Percentiles rank a stretch among this genome's conserved stretches.
Evolutionary conservation across 2,797 vertebrate genomes (phyloP).

Genomic region (Lagothrix lagotricha): DNA sequence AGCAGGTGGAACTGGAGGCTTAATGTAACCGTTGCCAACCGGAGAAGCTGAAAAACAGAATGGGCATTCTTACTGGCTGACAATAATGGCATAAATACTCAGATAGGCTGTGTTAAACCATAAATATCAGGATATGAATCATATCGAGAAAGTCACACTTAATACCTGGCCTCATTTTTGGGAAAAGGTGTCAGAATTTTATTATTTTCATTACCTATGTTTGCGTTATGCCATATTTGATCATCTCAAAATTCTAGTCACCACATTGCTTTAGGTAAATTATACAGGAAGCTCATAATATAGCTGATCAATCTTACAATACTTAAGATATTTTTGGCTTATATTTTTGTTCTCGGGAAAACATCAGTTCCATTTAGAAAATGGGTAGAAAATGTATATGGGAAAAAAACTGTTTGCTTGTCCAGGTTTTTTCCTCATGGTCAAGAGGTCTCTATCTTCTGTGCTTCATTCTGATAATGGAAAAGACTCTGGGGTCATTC

Average conservation of each 20-base stretch:
- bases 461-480: background rate
- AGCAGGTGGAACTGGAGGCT: slow-evolving; percentile 92
- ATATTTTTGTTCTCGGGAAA: slow-evolving; percentile 2
- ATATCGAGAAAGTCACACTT: background rate
- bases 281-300: background rate
- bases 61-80: slow-evolving; percentile 39
- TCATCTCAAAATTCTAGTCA: background rate
- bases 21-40: slow-evolving; percentile 96
- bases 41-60: slow-evolving; percentile 91
- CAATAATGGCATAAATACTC: background rate
- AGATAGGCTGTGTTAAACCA: background rate
- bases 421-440: background rate
- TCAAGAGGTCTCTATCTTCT: background rate
- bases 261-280: background rate
- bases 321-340: background rate
- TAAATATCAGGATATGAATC: background rate
- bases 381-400: background rate
- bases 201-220: background rate
- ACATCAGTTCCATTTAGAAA: background rate
- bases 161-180: background rate
- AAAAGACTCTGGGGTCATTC: background rate
- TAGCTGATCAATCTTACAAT: background rate
- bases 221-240: background rate
- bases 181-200: background rate
- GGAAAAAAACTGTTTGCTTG: background rate